Conservation (phyloP, 2,113 vertebrate species). For the Atherinomorus stipes region DNA sequence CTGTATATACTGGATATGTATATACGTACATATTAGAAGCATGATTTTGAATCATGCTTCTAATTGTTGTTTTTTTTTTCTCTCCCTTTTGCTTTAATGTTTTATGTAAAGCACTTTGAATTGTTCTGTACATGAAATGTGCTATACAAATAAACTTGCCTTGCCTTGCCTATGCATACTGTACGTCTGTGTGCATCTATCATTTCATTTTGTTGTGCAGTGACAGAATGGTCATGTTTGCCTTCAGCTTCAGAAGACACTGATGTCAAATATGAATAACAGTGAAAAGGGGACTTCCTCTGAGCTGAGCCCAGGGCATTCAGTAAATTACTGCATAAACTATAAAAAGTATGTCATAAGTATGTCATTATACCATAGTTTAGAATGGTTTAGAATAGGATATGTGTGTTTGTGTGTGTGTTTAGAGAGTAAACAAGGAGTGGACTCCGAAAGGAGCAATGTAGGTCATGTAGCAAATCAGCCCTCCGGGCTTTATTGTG, state of each 20-base stretch:
- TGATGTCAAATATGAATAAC: constrained; percentile 48
- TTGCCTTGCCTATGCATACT: no score
- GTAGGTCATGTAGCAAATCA: constrained; percentile 70
- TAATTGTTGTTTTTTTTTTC: no score
- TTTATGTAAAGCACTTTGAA: no score
- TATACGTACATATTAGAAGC: no score
- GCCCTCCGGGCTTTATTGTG: constrained; percentile 63
- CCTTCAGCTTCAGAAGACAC: constrained; percentile 22
- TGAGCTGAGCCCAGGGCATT: constrained; percentile 55
- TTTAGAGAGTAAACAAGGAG: constrained; percentile 11
- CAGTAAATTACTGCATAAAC: constrained; percentile 38
- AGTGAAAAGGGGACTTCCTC: constrained; percentile 61
- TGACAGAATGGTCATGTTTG: constrained; percentile 39
- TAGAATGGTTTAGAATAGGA: constrained; percentile 36
- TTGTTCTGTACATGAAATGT: no score
- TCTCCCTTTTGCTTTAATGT: no score
- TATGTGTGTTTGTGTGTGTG: constrained; percentile 4
- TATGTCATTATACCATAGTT: constrained; percentile 38
- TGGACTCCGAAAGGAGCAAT: constrained; percentile 43
- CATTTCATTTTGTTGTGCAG: constrained; percentile 5
- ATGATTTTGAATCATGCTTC: no score
- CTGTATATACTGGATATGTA: no score
- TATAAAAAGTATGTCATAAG: constrained; percentile 47
- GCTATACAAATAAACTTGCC: no score
- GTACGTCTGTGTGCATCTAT: no score